Conservation (phyloP, 2,113 vertebrate genomes). For the Felis chaus region DNA sequence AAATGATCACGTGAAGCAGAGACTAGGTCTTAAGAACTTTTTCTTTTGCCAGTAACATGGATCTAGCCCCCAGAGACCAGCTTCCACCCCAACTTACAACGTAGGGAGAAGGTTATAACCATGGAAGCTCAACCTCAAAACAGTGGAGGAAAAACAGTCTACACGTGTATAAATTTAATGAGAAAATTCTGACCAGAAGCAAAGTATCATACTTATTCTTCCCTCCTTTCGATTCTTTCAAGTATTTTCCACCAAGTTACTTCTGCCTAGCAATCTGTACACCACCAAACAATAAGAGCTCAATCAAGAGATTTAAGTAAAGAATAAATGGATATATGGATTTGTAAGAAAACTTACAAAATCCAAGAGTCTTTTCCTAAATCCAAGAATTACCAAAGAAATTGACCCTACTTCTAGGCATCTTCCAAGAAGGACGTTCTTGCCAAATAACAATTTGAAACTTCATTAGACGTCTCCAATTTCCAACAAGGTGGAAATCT, state of each 20-base stretch:
- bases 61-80: background rate
- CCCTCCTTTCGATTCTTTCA: background rate
- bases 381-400: background rate
- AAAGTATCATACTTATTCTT: background rate
- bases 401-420: background rate
- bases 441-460: background rate
- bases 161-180: background rate
- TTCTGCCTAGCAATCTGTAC: background rate
- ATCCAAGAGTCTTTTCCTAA: background rate
- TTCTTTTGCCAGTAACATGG: background rate
- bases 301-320: background rate
- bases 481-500: background rate
- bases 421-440: background rate
- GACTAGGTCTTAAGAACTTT: background rate
- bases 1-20: background rate
- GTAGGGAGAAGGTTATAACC: too few species aligned
- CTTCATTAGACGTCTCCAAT: background rate
- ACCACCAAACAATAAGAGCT: background rate
- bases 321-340: background rate
- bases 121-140: background rate
- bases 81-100: background rate
- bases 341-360: background rate
- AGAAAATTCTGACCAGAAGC: background rate
- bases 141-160: background rate
- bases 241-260: background rate